Evolutionary conservation across 2,113 vertebrate genomes (phyloP), one percentile per base, ranked within the genome.

Genomic region (Lepus timidus): DNA sequence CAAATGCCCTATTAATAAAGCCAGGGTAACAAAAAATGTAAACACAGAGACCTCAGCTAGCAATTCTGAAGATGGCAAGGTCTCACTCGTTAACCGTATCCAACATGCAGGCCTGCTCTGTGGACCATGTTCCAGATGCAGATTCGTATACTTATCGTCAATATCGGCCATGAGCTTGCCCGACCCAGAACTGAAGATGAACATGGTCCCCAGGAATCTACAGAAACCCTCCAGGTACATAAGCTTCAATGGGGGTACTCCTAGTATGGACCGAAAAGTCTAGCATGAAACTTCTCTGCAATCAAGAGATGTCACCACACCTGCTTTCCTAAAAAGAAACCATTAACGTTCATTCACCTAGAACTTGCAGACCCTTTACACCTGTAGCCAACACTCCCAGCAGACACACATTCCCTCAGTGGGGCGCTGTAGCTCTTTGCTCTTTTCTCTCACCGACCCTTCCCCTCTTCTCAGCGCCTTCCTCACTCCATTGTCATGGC

Each of bases 401-500:
- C 6, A 39, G 65, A 52, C 39, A 13, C 17, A 6, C 39, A 22
- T 4, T 22, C 2, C 31, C 14, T 55, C 33, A 6, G 10, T 12
- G 33, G 5, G 11, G 6, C 4, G 8, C 3, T 5, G 1, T 9
- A 27, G 44, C 14, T 11, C 73, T n/a, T 36, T 1, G 29, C 25
- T 7, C 2, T 19, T 25, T 23, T 8, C 27, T 31, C 17, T 71
- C 5, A 6, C 9, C 12, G 61, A 19, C 31, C 51, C 14, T 33
- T 17, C 25, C 5, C 14, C n/a, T 2, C 1, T 49, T 29, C 1
- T n/a, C 14, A 58, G n/a, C 27, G 16, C 39, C 23, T 9, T 33
- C 6, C 13, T n/a, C 51, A 31, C 52, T 55, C 55, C 23, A 19
- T 8, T 33, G 23, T 20, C 17, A 0, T 19, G 12, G 10, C 23